Evolutionary conservation across 1,140 invertebrate genomes (phyloP), one percentile per base, ranked within the genome.

Genomic region (Drosophila ercepeae): DNA sequence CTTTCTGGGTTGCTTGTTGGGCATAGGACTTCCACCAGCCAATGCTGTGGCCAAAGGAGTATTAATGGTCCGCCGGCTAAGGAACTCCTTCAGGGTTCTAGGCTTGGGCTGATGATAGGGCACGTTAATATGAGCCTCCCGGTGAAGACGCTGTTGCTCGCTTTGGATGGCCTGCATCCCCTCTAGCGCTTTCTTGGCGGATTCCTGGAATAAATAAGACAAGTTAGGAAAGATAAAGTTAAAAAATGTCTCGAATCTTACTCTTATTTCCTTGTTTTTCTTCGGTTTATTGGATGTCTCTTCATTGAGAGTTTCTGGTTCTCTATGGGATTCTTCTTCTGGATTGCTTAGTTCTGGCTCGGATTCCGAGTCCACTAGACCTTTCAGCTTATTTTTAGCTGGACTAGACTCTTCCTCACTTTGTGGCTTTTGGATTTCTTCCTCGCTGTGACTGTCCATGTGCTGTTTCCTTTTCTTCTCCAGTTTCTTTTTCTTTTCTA

Each of bases 101-200:
- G 95, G 93, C 77, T 95, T 95, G 3, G 96, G 95, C 75, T 92
- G 93, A 83, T 96, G 95, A 91, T 96, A 96, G 0, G 96, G 95
- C 13, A 96, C 89, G 50, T 51, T 91, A 3, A 96, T 91, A 53
- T 92, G 78, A 1, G 93, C 92, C 90, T 96, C 95, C 46, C 95
- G 91, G 2, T 94, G 73, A 75, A 95, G 91, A 34, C 95, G 91
- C 83, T 96, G 95, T 8, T 92, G 92, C 76, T 92, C 92, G 25
- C 92, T 92, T 42, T 91, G 84, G 42, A 93, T 92, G 51, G 91
- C 89, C 78, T 91, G 90, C 69, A 92, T 91, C 34, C 86, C 83
- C 46, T 92, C 76, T 7, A 91, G 32, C 1, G 92, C 92, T 39
- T 92, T 89, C 72, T 92, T 92, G 0, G 84, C 91, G 4, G 92